Evolutionary conservation across 2,888 invertebrate species (phyloP).

Genomic region (Drosophila demipolita): DNA sequence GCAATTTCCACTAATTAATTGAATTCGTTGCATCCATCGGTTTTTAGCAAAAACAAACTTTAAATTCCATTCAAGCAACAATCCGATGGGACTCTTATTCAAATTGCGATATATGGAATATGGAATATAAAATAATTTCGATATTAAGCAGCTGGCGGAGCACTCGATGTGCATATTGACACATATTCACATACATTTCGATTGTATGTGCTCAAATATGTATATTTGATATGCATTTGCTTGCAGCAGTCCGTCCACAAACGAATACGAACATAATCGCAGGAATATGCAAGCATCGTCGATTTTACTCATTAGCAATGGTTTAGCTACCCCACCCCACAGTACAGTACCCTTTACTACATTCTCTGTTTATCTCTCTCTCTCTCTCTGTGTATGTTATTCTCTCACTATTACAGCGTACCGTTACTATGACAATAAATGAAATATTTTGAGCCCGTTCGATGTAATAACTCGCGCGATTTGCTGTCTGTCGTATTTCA

Average conservation of each 20-base stretch:
- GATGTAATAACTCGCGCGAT: conserved; percentile 71
- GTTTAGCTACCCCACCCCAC: not conserved
- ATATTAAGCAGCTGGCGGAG: not conserved
- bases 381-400: not conserved
- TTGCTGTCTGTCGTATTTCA: conserved; percentile 74
- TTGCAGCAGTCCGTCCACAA: not conserved
- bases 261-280: not conserved
- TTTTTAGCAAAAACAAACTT: not conserved
- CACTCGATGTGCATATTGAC: not conserved
- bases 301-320: conserved; percentile 6
- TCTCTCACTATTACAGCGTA: not conserved
- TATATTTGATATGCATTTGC: not conserved
- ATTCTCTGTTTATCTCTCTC: too few species aligned
- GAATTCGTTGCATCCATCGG: not conserved
- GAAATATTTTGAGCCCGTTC: conserved; percentile 75
- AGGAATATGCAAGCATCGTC: not conserved
- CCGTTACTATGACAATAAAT: conserved; percentile 67
- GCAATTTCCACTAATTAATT: not conserved
- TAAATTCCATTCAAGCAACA: not conserved
- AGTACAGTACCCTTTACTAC: not conserved
- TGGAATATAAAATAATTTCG: not conserved
- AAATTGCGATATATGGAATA: not conserved
- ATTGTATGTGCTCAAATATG: not conserved
- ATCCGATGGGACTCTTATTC: not conserved
- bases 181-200: not conserved